These are phyloP conservation scores for Probosciger aterrimus DNA, from an alignment of 2,113 vertebrate species.

Conservation along the genomic window DNA sequence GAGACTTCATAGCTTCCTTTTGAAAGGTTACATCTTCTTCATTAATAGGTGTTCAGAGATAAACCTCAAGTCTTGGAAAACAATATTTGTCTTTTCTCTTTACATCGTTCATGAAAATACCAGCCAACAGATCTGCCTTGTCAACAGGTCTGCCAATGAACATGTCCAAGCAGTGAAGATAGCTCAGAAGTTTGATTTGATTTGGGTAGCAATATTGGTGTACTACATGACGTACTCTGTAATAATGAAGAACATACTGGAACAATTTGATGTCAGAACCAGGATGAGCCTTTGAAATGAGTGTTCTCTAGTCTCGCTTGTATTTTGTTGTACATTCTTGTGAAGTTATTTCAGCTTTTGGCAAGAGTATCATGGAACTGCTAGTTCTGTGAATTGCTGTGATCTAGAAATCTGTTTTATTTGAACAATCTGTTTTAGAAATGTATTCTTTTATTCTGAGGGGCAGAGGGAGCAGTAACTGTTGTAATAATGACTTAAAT, in stretches of 20 bases:
- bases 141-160: background rate
- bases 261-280: background rate
- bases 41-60: background rate
- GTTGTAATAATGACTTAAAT: background rate
- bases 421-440: background rate
- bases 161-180: background rate
- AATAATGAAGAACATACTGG: background rate
- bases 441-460: background rate
- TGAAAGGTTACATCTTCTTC: background rate
- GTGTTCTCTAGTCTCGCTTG: background rate
- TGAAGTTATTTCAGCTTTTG: background rate
- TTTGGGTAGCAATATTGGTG: background rate
- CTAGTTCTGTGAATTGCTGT: background rate
- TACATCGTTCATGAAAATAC: background rate
- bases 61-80: background rate
- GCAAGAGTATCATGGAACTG: no score
- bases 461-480: background rate
- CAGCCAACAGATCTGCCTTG: background rate
- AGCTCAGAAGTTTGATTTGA: background rate
- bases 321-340: background rate
- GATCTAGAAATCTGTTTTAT: background rate
- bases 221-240: background rate
- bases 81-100: background rate
- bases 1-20: background rate
- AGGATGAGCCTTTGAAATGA: background rate